Percentiles rank a stretch among this genome's conserved stretches.
Evolutionary conservation across 2,797 vertebrate species (phyloP).

Genomic region (Aviceda cuculoides): DNA sequence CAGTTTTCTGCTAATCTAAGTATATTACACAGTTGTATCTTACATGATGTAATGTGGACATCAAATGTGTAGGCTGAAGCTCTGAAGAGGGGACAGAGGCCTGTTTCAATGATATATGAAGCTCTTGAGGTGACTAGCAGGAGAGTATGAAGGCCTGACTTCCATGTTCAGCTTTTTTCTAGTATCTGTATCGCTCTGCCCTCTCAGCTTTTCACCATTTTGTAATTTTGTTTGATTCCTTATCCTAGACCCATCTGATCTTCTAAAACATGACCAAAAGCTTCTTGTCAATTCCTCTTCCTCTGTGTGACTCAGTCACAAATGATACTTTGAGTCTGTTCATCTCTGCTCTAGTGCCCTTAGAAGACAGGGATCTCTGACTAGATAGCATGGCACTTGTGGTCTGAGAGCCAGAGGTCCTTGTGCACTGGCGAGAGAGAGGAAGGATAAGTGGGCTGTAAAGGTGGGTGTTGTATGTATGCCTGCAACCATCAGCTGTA

Average conservation of each 20-base stretch:
- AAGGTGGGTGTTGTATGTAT: not conserved
- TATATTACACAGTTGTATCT: not conserved
- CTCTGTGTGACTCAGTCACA: not conserved
- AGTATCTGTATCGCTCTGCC: not conserved
- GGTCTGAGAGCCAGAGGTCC: not conserved
- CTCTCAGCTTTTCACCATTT: not conserved
- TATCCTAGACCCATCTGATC: not conserved
- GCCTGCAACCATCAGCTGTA: not conserved
- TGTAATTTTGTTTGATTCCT: not conserved
- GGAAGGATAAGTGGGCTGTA: not conserved
- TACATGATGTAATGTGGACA: accelerated
- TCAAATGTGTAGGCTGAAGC: not conserved
- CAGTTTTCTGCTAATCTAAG: not conserved
- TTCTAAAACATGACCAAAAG: not conserved
- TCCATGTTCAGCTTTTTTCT: not conserved
- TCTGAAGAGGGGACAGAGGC: not conserved
- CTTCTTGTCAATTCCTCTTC: not conserved
- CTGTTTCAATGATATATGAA: not conserved
- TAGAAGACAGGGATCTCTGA: not conserved
- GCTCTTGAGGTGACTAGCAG: not conserved
- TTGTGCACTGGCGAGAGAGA: not conserved
- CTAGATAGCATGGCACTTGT: accelerated
- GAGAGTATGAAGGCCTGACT: not conserved
- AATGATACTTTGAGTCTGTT: not conserved
- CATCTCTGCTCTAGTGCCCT: not conserved